Base-by-base conservation (phyloP, 2,888 invertebrate species). In the Leistus spinibarbis region DNA sequence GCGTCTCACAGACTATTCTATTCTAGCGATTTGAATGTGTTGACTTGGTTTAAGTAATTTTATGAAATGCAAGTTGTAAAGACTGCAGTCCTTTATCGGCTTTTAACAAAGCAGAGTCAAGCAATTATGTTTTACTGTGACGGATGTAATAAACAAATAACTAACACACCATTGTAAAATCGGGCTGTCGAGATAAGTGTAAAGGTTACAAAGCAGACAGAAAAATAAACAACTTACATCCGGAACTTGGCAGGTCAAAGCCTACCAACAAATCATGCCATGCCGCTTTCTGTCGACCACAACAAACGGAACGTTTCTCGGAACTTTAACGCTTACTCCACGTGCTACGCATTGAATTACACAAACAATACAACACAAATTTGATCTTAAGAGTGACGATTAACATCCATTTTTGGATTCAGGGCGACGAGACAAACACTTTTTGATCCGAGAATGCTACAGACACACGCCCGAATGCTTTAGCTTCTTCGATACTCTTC, bases 221-320 rank as follows among this genome's bases (percentile, higher is more conserved):
- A 54, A 68, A 75, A 68, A 75, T 75, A 75, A 75, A 75, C 75
- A 75, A 69, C 64, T 20, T 40, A 75, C 75, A 75, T 75, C 75
- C 75, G 75, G 75, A 73, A 73, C 71, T 64, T 64, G 71, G 71
- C 65, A 71, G 64, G 23, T 56, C 54, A 60, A 71, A 71, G 64
- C 71, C 24, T 71, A 27, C 56, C 64, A 64, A 71, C 65, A 71
- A 65, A 54, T 54, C 71, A 71, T 20, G 65, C 54, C 71, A 71
- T 20, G 65, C 54, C 54, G 71, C 56, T 63, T 71, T 65, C 65
- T 71, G 54, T 71, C 65, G 23, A 54, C 23, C 40, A 40, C 19
- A 10, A 17, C 40, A 40, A 40, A 40, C 65, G 13, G 16, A 40
- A 27, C 57, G 60, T 40, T 60, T 69, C 60, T 60, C 60, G 27